These are phyloP conservation scores for Polietes domitor DNA, from an alignment of 2,888 invertebrate species.

Conservation along the genomic window DNA sequence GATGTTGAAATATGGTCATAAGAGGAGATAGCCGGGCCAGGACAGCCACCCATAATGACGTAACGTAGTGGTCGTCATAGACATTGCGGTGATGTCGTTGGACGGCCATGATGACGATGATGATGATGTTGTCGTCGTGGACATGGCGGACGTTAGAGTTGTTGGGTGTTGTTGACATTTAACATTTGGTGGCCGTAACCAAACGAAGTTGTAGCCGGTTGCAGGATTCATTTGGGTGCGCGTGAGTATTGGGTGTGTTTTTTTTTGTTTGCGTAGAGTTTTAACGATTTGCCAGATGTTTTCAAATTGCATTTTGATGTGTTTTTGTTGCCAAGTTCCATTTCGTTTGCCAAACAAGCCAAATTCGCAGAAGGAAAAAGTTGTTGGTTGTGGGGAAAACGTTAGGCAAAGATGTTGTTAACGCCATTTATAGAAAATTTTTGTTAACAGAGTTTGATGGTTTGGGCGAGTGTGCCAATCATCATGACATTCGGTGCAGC, in stretches of 20 bases:
- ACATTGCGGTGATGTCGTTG: constrained; percentile 34
- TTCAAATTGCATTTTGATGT: constrained; percentile 74
- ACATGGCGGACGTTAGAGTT: constrained; percentile 16
- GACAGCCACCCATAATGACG: constrained; percentile 14
- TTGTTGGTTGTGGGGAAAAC: constrained; percentile 9
- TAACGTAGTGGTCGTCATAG: constrained; percentile 51
- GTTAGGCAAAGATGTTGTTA: constrained; percentile 61
- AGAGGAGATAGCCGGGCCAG: constrained; percentile 4
- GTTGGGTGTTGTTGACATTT: constrained; percentile 61
- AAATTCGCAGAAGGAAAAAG: background rate
- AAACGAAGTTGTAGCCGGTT: constrained; percentile 22
- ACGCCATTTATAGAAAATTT: constrained; percentile 48
- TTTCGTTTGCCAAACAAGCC: constrained; percentile 28
- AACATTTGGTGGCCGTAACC: constrained; percentile 51
- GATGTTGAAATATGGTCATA: constrained; percentile 39
- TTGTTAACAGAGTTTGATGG: constrained; percentile 38
- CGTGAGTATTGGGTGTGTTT: background rate
- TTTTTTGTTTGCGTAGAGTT: constrained; percentile 44
- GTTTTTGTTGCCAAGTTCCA: constrained; percentile 61
- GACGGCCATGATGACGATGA: constrained; percentile 51
- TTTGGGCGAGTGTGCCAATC: constrained; percentile 20
- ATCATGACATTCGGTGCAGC: constrained; percentile 26
- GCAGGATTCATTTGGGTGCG: background rate
- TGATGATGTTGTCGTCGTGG: constrained; percentile 41
- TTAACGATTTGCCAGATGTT: constrained; percentile 68